phyloP scores from a whole-genome alignment of 1,140 invertebrate species.

The Xylocopa sonorina region DNA sequence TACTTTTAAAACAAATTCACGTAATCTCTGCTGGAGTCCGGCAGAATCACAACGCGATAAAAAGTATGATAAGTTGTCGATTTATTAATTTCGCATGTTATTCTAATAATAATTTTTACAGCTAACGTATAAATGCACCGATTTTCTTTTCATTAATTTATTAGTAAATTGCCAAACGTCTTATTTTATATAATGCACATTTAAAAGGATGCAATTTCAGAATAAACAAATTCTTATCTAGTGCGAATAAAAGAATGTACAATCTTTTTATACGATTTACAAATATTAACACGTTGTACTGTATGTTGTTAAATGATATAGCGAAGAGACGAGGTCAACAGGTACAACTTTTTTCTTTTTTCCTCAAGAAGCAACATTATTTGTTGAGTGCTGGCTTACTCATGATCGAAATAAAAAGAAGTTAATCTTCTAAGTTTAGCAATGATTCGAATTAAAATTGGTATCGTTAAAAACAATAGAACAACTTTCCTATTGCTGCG shows the following conservation, averaged over 20 bases:
- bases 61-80: slow-evolving; percentile 12
- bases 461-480: slow-evolving; percentile 8
- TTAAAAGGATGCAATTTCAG: background rate
- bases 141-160: slow-evolving; percentile 24
- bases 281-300: slow-evolving; percentile 31
- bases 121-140: slow-evolving; percentile 38
- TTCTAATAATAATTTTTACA: slow-evolving; percentile 21
- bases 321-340: slow-evolving; percentile 14
- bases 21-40: slow-evolving; percentile 35
- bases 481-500: background rate
- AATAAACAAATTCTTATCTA: slow-evolving; percentile 11
- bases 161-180: slow-evolving; percentile 22
- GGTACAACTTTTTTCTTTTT: slow-evolving; percentile 15
- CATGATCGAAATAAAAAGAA: background rate
- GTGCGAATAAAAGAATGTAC: background rate
- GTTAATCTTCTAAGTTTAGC: background rate
- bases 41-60: slow-evolving; percentile 10
- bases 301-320: slow-evolving; percentile 5
- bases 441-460: background rate
- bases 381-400: background rate
- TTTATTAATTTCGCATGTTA: slow-evolving; percentile 24
- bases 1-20: background rate
- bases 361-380: background rate
- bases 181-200: slow-evolving; percentile 1
- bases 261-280: slow-evolving; percentile 9